Conservation (phyloP, 2,113 vertebrate genomes). For the Trematocara nigrifrons region DNA sequence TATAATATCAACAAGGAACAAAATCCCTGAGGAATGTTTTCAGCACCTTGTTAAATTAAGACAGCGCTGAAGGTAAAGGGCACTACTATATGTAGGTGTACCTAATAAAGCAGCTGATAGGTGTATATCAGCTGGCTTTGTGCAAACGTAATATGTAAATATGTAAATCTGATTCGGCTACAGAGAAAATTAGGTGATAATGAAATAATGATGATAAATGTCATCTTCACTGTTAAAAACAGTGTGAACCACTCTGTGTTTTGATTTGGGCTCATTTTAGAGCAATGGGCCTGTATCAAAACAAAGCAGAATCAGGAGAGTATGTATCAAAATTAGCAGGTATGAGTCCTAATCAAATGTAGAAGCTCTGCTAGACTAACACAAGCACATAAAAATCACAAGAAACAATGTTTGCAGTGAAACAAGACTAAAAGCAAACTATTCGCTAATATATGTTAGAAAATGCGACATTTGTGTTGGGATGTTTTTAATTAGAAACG, state of each 20-base stretch:
- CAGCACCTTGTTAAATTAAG: neutral
- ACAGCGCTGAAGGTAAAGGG: neutral
- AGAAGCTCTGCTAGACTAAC: neutral
- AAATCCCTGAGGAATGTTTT: neutral
- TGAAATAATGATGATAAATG: neutral
- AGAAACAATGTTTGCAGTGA: neutral
- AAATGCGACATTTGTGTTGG: accelerated
- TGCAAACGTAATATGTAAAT: neutral
- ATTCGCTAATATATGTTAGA: neutral
- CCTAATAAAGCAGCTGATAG: neutral
- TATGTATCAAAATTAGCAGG: neutral
- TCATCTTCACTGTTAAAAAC: neutral
- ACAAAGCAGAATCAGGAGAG: neutral
- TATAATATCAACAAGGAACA: neutral
- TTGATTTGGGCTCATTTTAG: neutral
- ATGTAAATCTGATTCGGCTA: neutral
- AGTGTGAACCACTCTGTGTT: neutral
- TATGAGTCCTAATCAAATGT: neutral
- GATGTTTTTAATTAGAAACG: neutral
- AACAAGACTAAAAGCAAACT: neutral
- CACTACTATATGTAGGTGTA: neutral
- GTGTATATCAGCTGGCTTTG: neutral
- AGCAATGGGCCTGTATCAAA: neutral
- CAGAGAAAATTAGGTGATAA: neutral
- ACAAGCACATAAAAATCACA: neutral